Evolutionary conservation across 2,113 vertebrate species (phyloP).

Genomic region (Tachuris rubrigastra): DNA sequence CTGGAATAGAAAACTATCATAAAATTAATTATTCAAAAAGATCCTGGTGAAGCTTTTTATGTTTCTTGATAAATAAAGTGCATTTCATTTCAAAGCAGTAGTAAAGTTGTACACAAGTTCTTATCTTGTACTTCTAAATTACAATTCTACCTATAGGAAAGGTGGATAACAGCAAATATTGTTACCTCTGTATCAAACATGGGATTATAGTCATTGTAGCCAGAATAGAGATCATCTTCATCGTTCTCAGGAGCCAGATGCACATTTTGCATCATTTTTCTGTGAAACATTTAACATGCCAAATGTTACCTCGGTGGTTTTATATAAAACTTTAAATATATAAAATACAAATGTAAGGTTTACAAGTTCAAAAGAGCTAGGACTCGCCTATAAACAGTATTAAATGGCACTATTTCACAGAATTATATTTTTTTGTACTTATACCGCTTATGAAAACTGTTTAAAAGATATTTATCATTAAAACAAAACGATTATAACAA

Average conservation of each 20-base stretch:
- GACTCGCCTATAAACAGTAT: neutral
- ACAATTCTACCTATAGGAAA: neutral
- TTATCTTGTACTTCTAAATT: neutral
- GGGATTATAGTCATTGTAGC: conserved; percentile 96
- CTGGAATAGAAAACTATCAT: neutral
- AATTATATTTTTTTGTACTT: neutral
- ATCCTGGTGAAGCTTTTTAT: neutral
- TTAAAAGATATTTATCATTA: neutral
- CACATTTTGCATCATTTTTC: conserved; percentile 87
- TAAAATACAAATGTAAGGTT: neutral
- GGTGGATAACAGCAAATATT: neutral
- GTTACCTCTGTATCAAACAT: conserved; percentile 92
- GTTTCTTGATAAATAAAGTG: neutral
- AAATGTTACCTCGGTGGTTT: neutral
- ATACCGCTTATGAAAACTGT: neutral
- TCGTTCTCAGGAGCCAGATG: conserved; percentile 82
- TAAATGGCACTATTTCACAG: neutral
- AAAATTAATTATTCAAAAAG: neutral
- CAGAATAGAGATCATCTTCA: conserved; percentile 95
- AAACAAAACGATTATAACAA: neutral
- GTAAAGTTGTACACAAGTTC: neutral
- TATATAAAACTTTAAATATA: neutral
- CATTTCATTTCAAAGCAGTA: neutral
- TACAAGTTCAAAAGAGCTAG: neutral
- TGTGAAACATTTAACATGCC: conserved; percentile 29